Evolutionary conservation across 2,797 vertebrate genomes (phyloP).

Genomic region (Microhierax caerulescens): DNA sequence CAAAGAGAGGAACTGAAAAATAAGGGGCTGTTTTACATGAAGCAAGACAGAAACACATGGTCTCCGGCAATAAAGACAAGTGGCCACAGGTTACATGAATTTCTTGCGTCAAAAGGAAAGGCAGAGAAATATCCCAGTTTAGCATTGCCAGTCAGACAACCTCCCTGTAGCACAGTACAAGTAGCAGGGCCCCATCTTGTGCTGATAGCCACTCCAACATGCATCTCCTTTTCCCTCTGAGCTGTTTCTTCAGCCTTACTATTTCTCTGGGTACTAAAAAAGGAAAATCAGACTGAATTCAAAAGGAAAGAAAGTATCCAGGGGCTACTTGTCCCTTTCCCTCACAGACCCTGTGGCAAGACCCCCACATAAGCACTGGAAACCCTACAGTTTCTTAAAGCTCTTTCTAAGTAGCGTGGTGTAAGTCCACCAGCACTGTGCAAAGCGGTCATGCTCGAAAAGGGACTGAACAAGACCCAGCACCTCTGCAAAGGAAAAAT

Average conservation of each 20-base stretch:
- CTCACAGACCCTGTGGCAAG: background rate
- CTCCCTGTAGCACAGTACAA: background rate
- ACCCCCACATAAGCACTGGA: background rate
- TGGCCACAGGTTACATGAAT: slow-evolving; percentile 62
- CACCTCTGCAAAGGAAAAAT: background rate
- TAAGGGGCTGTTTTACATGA: background rate
- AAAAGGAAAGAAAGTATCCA: background rate
- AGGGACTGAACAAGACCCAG: background rate
- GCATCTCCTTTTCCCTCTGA: background rate
- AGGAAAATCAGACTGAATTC: background rate
- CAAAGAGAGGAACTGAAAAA: background rate
- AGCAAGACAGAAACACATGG: background rate
- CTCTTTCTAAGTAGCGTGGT: background rate
- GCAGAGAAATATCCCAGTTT: background rate
- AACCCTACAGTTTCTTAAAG: background rate
- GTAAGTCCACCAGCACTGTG: background rate
- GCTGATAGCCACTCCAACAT: background rate
- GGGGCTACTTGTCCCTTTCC: background rate
- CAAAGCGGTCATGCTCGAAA: background rate
- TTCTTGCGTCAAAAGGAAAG: background rate
- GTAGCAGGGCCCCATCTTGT: background rate
- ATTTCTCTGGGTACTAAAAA: background rate
- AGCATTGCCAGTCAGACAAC: background rate
- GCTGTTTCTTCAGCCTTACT: background rate
- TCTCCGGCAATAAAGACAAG: slow-evolving; percentile 38